phyloP scores from a whole-genome alignment of 2,113 vertebrate genomes.

The Ariopsis seemanni region DNA sequence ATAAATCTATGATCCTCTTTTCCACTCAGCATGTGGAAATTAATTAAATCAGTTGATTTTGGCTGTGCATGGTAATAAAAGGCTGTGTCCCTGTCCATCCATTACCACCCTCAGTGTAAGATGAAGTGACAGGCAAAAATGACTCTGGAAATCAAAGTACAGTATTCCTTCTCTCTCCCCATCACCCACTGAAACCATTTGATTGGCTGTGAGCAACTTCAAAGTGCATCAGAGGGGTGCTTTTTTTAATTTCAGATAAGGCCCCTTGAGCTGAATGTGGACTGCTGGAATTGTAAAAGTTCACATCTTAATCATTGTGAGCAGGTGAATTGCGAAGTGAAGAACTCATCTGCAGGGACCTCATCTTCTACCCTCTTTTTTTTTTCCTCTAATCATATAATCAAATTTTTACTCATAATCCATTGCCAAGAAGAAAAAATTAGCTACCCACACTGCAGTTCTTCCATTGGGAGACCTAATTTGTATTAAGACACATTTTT shows the following conservation, averaged over 20 bases:
- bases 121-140: constrained; percentile 70
- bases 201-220: constrained; percentile 72
- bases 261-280: constrained; percentile 71
- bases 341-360: constrained; percentile 65
- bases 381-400: constrained; percentile 56
- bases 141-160: constrained; percentile 71
- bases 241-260: constrained; percentile 80
- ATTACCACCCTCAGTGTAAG: constrained; percentile 66
- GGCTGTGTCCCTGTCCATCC: constrained; percentile 52
- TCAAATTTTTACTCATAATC: constrained; percentile 53
- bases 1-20: background rate
- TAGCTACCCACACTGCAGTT: constrained; percentile 11
- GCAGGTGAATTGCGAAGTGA: constrained; percentile 64
- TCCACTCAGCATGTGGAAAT: constrained; percentile 47
- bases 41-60: constrained; percentile 57
- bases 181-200: constrained; percentile 67
- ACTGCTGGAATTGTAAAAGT: constrained; percentile 70
- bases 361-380: constrained; percentile 39
- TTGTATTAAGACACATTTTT: constrained; percentile 48
- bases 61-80: constrained; percentile 50
- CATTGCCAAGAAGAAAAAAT: constrained; percentile 25
- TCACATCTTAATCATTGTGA: constrained; percentile 77
- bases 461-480: background rate
- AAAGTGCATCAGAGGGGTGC: constrained; percentile 63
- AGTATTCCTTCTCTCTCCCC: constrained; percentile 67